Evolutionary conservation across 2,888 invertebrate genomes (phyloP).

Genomic region (Terebella lapidaria): DNA sequence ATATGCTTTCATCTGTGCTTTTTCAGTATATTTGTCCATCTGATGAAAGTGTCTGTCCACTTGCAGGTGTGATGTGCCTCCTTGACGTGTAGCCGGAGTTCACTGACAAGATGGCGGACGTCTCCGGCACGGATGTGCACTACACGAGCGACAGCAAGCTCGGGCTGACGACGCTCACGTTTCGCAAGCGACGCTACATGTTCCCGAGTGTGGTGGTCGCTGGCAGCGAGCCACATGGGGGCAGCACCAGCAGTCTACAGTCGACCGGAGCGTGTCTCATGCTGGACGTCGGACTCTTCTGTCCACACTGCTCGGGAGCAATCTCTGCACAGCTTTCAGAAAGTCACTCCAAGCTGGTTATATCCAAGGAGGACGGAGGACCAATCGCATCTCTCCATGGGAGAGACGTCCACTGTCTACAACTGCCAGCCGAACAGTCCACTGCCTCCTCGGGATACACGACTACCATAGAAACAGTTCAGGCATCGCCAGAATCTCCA

Average conservation of each 20-base stretch:
- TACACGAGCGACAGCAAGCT: not conserved
- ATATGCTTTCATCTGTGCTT: no score
- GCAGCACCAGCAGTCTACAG: not conserved
- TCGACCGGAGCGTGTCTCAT: slow-evolving; percentile 2
- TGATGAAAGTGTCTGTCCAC: no score
- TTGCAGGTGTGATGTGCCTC: no score
- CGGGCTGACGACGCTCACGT: not conserved
- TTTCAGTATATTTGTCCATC: no score
- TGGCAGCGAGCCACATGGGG: not conserved
- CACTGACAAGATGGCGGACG: not conserved
- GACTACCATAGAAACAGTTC: no score
- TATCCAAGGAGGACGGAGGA: not conserved
- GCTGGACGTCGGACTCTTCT: slow-evolving; percentile 8
- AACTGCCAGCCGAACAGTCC: not conserved
- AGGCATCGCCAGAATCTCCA: no score
- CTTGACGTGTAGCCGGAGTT: no score
- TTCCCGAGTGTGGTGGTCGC: not conserved
- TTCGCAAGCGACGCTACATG: not conserved
- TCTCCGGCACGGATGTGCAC: not conserved
- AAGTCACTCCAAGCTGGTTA: not conserved
- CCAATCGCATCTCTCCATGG: not conserved
- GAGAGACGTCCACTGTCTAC: not conserved
- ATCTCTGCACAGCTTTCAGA: not conserved
- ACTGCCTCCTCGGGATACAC: not conserved
- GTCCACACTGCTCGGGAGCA: slow-evolving; percentile 2